These are phyloP conservation scores for Heterotilapia buettikoferi DNA, from an alignment of 2,113 vertebrate genomes.

Conservation along the genomic window DNA sequence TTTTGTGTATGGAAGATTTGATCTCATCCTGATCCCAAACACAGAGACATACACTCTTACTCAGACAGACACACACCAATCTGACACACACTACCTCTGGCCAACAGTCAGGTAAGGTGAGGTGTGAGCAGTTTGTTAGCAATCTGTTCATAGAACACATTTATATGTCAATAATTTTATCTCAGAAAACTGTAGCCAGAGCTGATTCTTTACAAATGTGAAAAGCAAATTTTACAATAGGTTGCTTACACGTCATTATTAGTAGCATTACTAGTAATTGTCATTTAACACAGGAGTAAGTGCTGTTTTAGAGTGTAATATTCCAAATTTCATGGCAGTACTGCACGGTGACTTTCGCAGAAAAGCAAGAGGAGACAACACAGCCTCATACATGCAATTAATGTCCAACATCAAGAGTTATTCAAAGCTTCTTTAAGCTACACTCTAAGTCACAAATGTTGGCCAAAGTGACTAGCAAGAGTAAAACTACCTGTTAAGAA, in stretches of 20 bases:
- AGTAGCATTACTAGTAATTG: background rate
- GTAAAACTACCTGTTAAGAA: background rate
- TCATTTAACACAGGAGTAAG: background rate
- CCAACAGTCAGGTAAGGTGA: background rate
- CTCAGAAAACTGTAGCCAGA: background rate
- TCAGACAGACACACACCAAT: background rate
- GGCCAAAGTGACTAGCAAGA: background rate
- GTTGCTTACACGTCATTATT: background rate
- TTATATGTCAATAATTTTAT: background rate
- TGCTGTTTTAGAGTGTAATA: background rate
- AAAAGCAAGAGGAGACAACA: background rate
- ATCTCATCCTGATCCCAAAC: conserved; percentile 47
- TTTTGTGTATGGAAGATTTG: conserved; percentile 50
- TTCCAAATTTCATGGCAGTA: background rate
- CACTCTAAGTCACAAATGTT: background rate
- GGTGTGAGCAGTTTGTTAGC: background rate
- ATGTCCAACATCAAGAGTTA: background rate
- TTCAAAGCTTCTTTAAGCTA: background rate
- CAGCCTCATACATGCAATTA: background rate
- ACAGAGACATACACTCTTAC: background rate
- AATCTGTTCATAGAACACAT: background rate
- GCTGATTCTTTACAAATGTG: background rate
- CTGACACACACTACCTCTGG: background rate
- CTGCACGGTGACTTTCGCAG: background rate
- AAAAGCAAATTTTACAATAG: background rate